Evolutionary conservation across 2,113 vertebrate genomes (phyloP).

Genomic region (Cyanistes caeruleus): DNA sequence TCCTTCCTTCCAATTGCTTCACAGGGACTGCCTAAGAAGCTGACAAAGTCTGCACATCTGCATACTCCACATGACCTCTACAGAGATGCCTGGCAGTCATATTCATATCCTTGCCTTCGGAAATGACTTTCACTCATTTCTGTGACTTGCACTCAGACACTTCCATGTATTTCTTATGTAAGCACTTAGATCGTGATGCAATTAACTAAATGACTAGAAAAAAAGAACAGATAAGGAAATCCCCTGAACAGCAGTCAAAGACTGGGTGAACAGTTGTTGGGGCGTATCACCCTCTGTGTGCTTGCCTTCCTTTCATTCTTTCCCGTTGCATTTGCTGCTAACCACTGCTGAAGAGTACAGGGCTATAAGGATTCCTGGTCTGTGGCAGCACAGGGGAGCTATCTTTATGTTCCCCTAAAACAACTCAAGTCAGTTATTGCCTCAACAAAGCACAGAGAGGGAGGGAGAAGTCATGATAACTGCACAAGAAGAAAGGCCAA

Average conservation of each 20-base stretch:
- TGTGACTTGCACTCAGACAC: neutral
- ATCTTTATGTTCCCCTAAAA: neutral
- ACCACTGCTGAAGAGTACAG: neutral
- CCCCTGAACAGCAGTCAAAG: neutral
- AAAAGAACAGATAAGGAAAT: neutral
- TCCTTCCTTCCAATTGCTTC: neutral
- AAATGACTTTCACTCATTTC: neutral
- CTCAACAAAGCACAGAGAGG: neutral
- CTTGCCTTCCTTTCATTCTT: neutral
- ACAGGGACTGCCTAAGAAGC: neutral
- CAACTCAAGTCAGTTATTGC: neutral
- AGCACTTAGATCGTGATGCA: neutral
- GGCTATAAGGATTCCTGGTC: neutral
- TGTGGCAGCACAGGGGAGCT: neutral
- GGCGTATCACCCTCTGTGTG: neutral
- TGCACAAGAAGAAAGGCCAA: neutral
- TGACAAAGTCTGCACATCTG: neutral
- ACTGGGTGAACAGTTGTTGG: neutral
- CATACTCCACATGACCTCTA: neutral
- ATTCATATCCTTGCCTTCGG: neutral
- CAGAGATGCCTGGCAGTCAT: neutral
- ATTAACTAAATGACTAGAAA: neutral
- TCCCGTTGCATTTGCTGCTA: neutral
- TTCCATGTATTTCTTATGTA: neutral
- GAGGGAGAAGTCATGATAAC: neutral